A percentile compares a stretch with the other conserved stretches of the same genome.
Evolutionary conservation across 2,113 vertebrate genomes (phyloP).

Genomic region (Hemibagrus wyckioides): DNA sequence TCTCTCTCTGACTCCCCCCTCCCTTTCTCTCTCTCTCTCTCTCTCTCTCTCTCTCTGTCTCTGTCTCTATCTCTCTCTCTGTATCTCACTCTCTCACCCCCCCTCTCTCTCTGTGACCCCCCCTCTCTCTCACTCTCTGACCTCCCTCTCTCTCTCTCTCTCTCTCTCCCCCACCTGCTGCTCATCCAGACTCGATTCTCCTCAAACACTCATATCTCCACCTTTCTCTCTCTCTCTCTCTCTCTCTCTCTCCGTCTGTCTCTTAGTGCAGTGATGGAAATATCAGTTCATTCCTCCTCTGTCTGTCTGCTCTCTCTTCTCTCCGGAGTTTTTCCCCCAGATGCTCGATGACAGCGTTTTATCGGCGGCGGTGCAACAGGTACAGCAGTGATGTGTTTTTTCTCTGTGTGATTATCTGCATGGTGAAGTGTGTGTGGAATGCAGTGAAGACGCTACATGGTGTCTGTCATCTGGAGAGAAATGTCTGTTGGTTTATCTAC

Average conservation of each 20-base stretch:
- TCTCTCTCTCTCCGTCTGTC: slow-evolving; percentile 46
- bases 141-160: not conserved
- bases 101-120: not conserved
- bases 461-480: not conserved
- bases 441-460: no score
- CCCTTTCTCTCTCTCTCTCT: not conserved
- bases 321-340: slow-evolving; percentile 26
- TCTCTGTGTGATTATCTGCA: slow-evolving; percentile 20
- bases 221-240: slow-evolving; percentile 48
- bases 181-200: slow-evolving; percentile 26
- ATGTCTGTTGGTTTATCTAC: not conserved
- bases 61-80: not conserved
- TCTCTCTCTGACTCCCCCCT: not conserved
- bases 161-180: slow-evolving; percentile 42
- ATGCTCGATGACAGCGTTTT: slow-evolving; percentile 56
- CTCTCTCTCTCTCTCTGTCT: not conserved
- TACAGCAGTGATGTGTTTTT: slow-evolving; percentile 55
- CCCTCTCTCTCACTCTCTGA: not conserved
- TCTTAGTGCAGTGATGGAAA: slow-evolving; percentile 46
- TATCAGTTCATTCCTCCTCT: slow-evolving; percentile 52
- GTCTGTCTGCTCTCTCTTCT: slow-evolving; percentile 32
- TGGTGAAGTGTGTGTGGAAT: not conserved
- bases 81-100: not conserved
- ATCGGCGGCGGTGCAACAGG: slow-evolving; percentile 71
- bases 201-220: slow-evolving; percentile 22